Conservation (phyloP, 2,113 vertebrate species). For the Albula glossodonta region DNA sequence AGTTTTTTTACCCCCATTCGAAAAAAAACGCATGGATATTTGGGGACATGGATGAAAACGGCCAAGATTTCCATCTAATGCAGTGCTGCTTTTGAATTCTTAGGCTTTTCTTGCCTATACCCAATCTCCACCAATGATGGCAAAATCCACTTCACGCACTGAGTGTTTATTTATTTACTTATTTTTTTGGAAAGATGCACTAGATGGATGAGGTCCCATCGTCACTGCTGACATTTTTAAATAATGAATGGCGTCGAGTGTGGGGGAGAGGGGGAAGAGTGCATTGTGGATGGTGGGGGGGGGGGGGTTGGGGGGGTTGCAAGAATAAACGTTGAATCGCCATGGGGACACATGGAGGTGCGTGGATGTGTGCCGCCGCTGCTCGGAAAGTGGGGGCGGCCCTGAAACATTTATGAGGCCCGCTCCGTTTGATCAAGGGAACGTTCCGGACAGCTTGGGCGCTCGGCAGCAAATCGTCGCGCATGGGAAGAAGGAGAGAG, state of each 20-base stretch:
- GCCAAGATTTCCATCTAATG: too few relatives aligned
- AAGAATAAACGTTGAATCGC: not conserved
- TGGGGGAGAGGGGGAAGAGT: not conserved
- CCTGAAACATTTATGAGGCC: slow-evolving; percentile 2
- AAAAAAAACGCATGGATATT: too few relatives aligned
- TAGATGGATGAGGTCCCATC: not conserved
- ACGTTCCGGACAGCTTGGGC: not conserved
- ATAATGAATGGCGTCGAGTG: slow-evolving; percentile 4
- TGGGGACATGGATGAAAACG: too few relatives aligned
- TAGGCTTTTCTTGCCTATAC: too few relatives aligned
- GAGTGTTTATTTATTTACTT: too few relatives aligned
- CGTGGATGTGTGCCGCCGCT: not conserved
- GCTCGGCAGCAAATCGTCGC: not conserved
- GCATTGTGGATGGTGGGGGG: too few relatives aligned
- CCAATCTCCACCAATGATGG: too few relatives aligned
- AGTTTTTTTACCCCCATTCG: too few relatives aligned
- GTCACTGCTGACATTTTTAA: not conserved
- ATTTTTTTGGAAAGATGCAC: not conserved
- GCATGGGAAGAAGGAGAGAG: not conserved
- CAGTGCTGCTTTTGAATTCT: too few relatives aligned
- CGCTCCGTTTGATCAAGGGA: slow-evolving; percentile 1
- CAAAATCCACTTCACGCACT: too few relatives aligned
- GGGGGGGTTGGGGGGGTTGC: not conserved
- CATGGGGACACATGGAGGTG: not conserved
- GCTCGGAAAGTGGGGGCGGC: not conserved